Percentiles rank a stretch among this genome's conserved stretches.
Conservation (phyloP, 2,888 invertebrate genomes). For the Amphimallon solstitiale region DNA sequence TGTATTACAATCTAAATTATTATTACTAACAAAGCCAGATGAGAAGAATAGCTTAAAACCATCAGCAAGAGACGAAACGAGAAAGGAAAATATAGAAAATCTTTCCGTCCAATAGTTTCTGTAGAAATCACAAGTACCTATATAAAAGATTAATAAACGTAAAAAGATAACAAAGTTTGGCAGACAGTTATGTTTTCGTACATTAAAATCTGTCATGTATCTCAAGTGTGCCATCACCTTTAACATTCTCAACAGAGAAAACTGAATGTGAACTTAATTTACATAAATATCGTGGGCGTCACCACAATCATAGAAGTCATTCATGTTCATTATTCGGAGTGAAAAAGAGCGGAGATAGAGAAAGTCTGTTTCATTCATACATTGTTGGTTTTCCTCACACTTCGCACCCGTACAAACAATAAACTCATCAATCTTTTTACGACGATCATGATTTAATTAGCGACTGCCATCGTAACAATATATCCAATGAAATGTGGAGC, state of each 20-base stretch:
- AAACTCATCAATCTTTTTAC: conserved; percentile 24
- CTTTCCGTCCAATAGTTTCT: too few species aligned
- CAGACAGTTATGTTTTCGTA: too few species aligned
- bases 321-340: not conserved
- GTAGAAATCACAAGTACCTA: too few species aligned
- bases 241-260: not conserved
- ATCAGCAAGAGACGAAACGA: too few species aligned
- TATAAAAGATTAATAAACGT: too few species aligned
- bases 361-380: not conserved
- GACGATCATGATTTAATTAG: conserved; percentile 23
- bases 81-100: too few species aligned
- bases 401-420: conserved; percentile 19
- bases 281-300: conserved; percentile 4
- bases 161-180: too few species aligned
- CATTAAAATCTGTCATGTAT: too few species aligned
- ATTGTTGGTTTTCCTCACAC: not conserved
- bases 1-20: too few species aligned
- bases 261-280: not conserved
- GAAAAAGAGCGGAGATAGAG: not conserved
- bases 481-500: conserved; percentile 6
- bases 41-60: too few species aligned
- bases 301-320: conserved; percentile 2
- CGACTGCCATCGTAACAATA: conserved; percentile 25
- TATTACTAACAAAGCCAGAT: too few species aligned
- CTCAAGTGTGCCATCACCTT: too few species aligned